Conservation (phyloP, 1,140 invertebrate genomes). For the Goniozus legneri region DNA sequence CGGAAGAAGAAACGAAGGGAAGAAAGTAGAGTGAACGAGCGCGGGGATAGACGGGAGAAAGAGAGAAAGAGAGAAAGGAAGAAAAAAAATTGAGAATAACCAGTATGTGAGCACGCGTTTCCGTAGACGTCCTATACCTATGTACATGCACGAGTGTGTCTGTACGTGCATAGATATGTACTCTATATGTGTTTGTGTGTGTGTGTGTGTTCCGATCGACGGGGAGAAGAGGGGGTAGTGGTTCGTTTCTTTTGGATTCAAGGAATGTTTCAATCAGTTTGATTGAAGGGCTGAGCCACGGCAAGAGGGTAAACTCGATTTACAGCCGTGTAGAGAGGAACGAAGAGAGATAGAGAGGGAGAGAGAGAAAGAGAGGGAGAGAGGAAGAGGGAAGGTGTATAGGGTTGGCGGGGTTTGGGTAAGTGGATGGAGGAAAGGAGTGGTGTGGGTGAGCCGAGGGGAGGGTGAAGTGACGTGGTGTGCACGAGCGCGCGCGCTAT, state of each 20-base stretch:
- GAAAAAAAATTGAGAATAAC: constrained; percentile 2
- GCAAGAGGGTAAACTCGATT: constrained; percentile 58
- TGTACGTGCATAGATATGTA: too few species aligned
- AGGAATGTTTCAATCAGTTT: constrained; percentile 58
- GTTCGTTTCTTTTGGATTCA: constrained; percentile 57
- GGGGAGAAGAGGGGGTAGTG: constrained; percentile 23
- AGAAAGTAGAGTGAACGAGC: background rate
- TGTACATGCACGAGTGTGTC: too few species aligned
- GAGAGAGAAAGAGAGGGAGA: background rate
- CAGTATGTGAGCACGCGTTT: too few species aligned
- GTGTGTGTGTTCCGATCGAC: constrained; percentile 7
- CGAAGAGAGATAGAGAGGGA: constrained; percentile 2
- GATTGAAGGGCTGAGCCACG: constrained; percentile 56
- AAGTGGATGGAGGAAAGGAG: too few species aligned
- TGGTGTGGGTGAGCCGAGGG: background rate
- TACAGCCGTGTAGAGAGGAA: constrained; percentile 38
- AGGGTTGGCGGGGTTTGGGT: background rate
- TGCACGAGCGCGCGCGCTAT: too few species aligned
- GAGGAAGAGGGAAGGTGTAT: background rate
- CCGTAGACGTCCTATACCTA: too few species aligned
- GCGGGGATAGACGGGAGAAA: background rate
- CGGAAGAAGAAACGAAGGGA: background rate
- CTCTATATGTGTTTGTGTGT: background rate
- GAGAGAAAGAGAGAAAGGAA: constrained; percentile 2
- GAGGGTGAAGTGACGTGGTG: background rate